Base-by-base conservation (phyloP, 2,113 vertebrate species). In the Pipra filicauda region DNA sequence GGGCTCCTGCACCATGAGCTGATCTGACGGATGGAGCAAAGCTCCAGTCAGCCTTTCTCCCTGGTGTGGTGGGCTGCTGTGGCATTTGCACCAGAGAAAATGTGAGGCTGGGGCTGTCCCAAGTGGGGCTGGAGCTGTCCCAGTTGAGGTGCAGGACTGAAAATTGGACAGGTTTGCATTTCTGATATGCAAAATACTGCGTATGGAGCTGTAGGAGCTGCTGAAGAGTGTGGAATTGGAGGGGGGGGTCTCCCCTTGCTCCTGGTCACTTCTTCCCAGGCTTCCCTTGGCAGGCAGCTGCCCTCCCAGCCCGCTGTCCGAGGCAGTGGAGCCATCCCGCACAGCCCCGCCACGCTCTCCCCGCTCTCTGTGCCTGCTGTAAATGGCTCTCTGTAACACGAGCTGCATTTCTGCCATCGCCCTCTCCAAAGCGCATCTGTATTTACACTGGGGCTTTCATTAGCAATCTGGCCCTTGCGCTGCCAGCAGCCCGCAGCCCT, bases 381-480 rank as follows among this genome's bases (percentile, higher is more conserved):
- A 90, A 95, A 94, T 88, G 94, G 81, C 85, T 94, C 7, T 54
- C 35, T 88, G 96, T 95, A 95, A 94, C 75, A 66, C 5, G 91
- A 95, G 91, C 85, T 83, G 95, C 95, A 71, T 96, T 96, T 80
- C 93, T 91, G 93, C 93, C 88, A 59, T 86, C 92, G 90, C 14
- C 71, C 71, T 79, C 74, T 82, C 62, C 61, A 62, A 54, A 35
- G 52, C 27, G 89, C 84, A 78, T 95, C 91, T 93, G 91, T 91
- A 87, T 96, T 92, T 89, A 82, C 87, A 16, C 89, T 55, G 89
- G 18, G 66, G 78, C 71, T 85, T 82, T 89, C 93, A 64, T 83
- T 51, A 89, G 77, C 91, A 43, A 16, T 78, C 93, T 43, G 89
- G 78, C 81, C 89, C 54, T 57, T 21, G 43, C 51, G 5, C 6